Evolutionary conservation across 2,113 vertebrate genomes (phyloP).

Genomic region (Orthonyx spaldingii): DNA sequence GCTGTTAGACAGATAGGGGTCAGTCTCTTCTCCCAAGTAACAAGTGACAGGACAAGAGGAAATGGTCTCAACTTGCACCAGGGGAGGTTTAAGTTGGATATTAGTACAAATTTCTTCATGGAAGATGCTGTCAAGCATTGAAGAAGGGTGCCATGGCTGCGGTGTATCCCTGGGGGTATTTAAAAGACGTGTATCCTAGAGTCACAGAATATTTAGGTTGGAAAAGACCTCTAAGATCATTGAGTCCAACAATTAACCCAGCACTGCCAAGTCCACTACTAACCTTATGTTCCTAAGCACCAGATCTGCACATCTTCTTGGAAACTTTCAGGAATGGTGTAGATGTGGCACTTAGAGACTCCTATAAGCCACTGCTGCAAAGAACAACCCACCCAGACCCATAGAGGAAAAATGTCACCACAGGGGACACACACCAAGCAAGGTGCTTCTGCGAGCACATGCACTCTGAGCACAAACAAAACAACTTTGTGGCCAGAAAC

Average conservation of each 20-base stretch:
- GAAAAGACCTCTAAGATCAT: not conserved
- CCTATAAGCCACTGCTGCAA: not conserved
- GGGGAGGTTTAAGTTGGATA: not conserved
- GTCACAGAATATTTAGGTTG: not conserved
- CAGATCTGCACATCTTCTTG: not conserved
- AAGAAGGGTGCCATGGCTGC: not conserved
- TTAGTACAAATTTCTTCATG: not conserved
- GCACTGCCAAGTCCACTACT: no score
- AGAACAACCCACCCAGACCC: not conserved
- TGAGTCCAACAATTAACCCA: fast-evolving
- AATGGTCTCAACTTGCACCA: not conserved
- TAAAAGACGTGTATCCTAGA: not conserved
- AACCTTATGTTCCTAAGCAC: not conserved
- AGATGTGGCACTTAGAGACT: not conserved
- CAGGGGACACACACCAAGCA: no score
- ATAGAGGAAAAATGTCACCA: not conserved
- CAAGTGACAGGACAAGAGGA: not conserved
- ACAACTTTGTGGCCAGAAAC: not conserved
- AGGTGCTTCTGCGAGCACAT: not conserved
- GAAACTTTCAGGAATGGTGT: not conserved
- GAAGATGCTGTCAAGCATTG: not conserved
- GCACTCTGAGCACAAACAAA: not conserved
- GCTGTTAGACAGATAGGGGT: not conserved
- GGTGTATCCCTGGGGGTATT: not conserved
- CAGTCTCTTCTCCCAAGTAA: not conserved